Percentiles rank a stretch among this genome's conserved stretches.
Conservation (phyloP, 2,113 vertebrate species). For the Lanius ludovicianus region DNA sequence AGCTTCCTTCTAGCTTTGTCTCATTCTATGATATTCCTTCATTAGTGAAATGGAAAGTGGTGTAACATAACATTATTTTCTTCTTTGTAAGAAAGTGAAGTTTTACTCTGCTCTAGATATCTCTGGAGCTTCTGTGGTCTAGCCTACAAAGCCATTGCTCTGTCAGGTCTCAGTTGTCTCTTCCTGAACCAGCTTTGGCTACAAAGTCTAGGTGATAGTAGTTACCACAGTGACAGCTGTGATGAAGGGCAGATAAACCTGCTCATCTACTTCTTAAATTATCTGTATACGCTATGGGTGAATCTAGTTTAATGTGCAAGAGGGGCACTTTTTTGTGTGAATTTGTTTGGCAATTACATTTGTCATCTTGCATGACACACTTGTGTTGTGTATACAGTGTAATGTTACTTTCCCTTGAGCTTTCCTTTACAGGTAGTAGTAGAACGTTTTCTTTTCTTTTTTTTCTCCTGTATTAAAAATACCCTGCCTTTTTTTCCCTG, state of each 20-base stretch:
- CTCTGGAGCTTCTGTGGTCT: neutral
- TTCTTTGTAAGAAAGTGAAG: neutral
- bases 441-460: neutral
- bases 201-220: neutral
- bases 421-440: neutral
- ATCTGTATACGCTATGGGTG: rapidly evolving
- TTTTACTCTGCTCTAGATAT: neutral
- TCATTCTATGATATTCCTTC: neutral
- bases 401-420: neutral
- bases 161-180: neutral
- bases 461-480: neutral
- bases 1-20: neutral
- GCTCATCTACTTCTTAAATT: neutral
- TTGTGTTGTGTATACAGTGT: neutral
- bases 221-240: neutral
- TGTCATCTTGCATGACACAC: neutral
- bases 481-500: neutral
- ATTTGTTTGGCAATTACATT: neutral
- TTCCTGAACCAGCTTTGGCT: neutral
- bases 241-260: neutral
- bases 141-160: neutral
- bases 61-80: neutral
- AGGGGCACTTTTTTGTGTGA: neutral
- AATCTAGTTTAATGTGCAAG: neutral
- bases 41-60: neutral